Evolutionary conservation across 2,113 vertebrate species (phyloP), one percentile per base, ranked within the genome.

Genomic region (Prolemur simus): DNA sequence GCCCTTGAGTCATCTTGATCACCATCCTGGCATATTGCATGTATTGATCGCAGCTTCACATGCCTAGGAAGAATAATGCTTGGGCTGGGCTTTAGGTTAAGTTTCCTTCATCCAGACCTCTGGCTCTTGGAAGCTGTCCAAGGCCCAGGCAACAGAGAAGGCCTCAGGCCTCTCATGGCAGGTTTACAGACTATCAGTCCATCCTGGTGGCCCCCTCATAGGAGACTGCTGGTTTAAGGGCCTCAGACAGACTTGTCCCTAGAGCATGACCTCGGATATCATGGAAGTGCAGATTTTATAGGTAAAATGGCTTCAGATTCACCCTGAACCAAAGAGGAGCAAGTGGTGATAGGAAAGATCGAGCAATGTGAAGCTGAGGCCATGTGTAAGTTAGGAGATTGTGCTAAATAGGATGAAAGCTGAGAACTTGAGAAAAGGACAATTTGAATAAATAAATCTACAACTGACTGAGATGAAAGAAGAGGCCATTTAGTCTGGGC

Each of bases 251-350:
- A 34, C 58, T 95, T 92, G 10, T 27, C 56, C 49, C 32, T 81
- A 90, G 58, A 94, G 11, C 49, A 69, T 63, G 68, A 73, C 37
- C 54, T 71, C 47, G 15, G 18, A 81, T 64, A 63, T 58, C 88
- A 18, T 69, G 74, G 34, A 84, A 96, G 29, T 77, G 7, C 71
- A 93, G 49, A 69, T 93, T 93, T 82, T 95, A 9, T 69, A 63
- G 29, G 25, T 94, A 84, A 97, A 89, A 47, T 78, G n/a, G 27
- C 73, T 78, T 96, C 34, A 13, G 5, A 17, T 89, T 94, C 89
- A 25, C 58, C 49, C 81, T 92, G 58, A 91, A 37, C 39, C 87
- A 25, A 84, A 25, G 15, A 63, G 27, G 60, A 63, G 27, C 11
- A 13, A 56, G 20, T 78, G 9, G 34, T 34, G 6, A 2, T 96